Evolutionary conservation across 1,140 invertebrate species (phyloP).

Genomic region (Euura saliciscinereae): DNA sequence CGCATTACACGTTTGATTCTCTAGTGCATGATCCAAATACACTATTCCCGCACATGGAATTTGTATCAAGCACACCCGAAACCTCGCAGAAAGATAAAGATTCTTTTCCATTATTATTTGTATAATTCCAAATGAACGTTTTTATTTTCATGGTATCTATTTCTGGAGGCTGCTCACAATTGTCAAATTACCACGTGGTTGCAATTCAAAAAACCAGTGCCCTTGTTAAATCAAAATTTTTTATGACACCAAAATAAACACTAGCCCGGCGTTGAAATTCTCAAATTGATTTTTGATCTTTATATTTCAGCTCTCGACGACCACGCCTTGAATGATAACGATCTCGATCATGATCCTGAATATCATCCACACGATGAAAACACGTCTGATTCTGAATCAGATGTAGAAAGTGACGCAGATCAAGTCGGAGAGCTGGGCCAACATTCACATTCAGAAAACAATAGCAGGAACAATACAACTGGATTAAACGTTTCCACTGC

Average conservation of each 20-base stretch:
- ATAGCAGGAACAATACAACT: neutral
- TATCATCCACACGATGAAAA: neutral
- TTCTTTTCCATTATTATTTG: neutral
- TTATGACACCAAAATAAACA: neutral
- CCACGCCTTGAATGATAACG: neutral
- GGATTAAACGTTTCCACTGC: neutral
- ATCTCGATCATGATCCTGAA: neutral
- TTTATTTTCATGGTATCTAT: neutral
- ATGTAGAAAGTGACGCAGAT: neutral
- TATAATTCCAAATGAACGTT: neutral
- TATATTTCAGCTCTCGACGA: neutral
- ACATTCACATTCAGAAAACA: neutral
- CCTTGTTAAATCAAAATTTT: neutral
- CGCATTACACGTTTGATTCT: neutral
- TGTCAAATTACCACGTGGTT: neutral
- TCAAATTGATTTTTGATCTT: neutral
- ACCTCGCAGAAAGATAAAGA: neutral
- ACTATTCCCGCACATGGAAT: neutral
- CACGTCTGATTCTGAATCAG: neutral
- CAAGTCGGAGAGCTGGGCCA: neutral
- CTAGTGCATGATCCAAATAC: neutral
- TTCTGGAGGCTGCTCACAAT: neutral
- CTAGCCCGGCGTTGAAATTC: neutral
- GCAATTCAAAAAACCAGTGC: neutral
- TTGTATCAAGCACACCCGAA: neutral